Evolutionary conservation across 2,113 vertebrate species (phyloP).

Genomic region (Perognathus longimembris): DNA sequence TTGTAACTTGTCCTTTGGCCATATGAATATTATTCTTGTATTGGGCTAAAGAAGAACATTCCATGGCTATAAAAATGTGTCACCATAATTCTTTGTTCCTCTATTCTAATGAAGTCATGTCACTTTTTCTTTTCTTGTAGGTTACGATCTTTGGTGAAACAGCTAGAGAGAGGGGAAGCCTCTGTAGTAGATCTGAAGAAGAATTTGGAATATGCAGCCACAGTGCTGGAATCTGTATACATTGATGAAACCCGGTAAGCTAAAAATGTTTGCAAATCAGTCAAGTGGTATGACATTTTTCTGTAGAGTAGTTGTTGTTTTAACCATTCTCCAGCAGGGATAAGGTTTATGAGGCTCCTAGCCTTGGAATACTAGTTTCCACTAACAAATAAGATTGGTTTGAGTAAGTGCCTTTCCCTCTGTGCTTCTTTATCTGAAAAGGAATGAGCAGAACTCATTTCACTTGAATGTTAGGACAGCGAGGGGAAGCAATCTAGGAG

Average conservation of each 20-base stretch:
- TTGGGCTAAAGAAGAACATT: background rate
- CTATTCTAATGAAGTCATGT: constrained; percentile 61
- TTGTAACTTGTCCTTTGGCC: background rate
- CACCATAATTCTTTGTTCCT: background rate
- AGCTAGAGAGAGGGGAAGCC: constrained; percentile 96
- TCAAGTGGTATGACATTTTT: background rate
- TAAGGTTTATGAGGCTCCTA: background rate
- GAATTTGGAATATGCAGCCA: constrained; percentile 97
- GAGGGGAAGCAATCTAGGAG: background rate
- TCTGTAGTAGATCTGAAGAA: constrained; percentile 97
- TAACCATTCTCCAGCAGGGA: background rate
- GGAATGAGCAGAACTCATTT: background rate
- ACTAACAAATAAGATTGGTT: background rate
- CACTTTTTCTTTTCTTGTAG: constrained; percentile 84
- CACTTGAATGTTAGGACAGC: background rate
- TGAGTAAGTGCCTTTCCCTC: background rate
- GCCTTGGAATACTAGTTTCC: background rate
- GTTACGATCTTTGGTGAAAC: constrained; percentile 96
- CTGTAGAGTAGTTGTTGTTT: background rate
- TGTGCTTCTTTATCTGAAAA: background rate
- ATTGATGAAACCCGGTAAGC: constrained; percentile 97
- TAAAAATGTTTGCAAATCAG: background rate
- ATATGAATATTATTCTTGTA: background rate
- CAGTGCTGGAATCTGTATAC: constrained; percentile 97
- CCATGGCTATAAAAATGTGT: background rate